Conservation (phyloP, 2,888 invertebrate genomes). For the Protophormia terraenovae region DNA sequence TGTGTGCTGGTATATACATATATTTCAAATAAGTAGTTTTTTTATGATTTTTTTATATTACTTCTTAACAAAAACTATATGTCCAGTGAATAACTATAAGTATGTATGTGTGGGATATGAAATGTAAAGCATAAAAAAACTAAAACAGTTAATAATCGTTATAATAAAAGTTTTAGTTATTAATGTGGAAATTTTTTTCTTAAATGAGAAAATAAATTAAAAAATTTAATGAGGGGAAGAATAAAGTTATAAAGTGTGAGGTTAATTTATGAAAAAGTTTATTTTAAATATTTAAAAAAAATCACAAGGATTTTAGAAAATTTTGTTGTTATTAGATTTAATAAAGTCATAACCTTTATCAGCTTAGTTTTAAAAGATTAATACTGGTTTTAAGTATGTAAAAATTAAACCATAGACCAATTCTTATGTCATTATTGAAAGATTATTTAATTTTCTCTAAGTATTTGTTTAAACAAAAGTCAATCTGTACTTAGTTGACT, state of each 20-base stretch:
- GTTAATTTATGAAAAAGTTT: too few relatives aligned
- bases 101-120: neutral
- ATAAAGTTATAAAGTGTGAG: neutral
- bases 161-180: slow-evolving; percentile 3
- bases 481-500: neutral
- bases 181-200: neutral
- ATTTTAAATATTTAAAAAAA: too few relatives aligned
- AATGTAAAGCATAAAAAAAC: neutral
- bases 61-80: neutral
- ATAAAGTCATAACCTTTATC: too few relatives aligned
- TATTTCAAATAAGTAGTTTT: neutral
- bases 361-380: too few relatives aligned
- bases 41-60: neutral
- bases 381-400: too few relatives aligned
- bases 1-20: neutral
- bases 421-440: neutral
- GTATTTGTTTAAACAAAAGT: neutral
- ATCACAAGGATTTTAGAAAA: too few relatives aligned
- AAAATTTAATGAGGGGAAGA: neutral
- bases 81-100: neutral
- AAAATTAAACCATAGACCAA: neutral
- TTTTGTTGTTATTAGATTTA: too few relatives aligned
- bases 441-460: neutral
- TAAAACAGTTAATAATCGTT: slow-evolving; percentile 22
- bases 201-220: slow-evolving; percentile 15